Percentiles rank a stretch among this genome's conserved stretches.
phyloP scores from a whole-genome alignment of 2,797 vertebrate species.

The Pelodytes ibericus region DNA sequence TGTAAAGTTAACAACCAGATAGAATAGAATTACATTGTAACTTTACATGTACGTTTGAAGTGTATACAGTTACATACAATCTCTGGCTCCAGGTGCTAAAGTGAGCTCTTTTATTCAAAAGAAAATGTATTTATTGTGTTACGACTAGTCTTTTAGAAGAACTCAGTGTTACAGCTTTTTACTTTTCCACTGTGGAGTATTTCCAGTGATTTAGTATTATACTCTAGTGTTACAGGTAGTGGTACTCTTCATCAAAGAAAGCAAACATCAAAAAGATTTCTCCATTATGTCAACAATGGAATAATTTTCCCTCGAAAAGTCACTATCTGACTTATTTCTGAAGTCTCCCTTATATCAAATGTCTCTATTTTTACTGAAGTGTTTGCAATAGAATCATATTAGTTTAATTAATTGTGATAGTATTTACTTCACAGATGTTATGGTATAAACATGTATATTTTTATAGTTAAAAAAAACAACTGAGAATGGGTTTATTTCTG shows the following conservation, averaged over 20 bases:
- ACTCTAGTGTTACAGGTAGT: conserved; percentile 3
- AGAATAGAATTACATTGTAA: too few species aligned
- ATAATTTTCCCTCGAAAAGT: neutral
- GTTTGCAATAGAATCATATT: too few species aligned
- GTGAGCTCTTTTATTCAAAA: conserved; percentile 13
- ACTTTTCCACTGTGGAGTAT: conserved; percentile 9
- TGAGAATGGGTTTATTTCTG: too few species aligned
- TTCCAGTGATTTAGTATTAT: neutral
- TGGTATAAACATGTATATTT: too few species aligned
- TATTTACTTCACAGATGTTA: too few species aligned
- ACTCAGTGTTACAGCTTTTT: conserved; percentile 8
- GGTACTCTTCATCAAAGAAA: conserved; percentile 35
- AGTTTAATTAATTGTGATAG: too few species aligned
- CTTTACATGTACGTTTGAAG: too few species aligned
- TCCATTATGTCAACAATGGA: conserved; percentile 10
- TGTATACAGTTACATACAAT: neutral
- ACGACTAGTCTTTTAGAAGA: conserved; percentile 4
- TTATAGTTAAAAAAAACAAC: too few species aligned
- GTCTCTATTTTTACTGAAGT: too few species aligned
- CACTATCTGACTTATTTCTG: neutral
- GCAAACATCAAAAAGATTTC: conserved; percentile 22
- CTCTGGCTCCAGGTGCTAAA: conserved; percentile 31
- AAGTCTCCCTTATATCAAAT: too few species aligned
- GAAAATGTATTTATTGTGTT: neutral
- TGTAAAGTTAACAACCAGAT: too few species aligned